Evolutionary conservation across 1,140 invertebrate species (phyloP).

Genomic region (Delia radicum): DNA sequence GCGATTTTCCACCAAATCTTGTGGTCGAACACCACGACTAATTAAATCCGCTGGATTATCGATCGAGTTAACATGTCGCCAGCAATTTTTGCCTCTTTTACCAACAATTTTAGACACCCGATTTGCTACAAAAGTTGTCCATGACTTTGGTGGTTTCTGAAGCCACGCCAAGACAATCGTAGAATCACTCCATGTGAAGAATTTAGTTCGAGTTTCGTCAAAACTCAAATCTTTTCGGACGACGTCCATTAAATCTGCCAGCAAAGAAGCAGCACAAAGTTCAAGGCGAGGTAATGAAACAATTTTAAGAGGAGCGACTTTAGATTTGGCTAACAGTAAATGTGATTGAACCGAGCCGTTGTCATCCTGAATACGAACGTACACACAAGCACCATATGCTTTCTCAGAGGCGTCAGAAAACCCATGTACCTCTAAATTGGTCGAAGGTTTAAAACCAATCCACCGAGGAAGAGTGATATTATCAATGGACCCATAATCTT

Average conservation of each 20-base stretch:
- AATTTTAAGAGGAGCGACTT: background rate
- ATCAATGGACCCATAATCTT: background rate
- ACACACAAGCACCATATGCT: background rate
- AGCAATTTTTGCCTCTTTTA: background rate
- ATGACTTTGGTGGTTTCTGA: background rate
- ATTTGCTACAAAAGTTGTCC: slow-evolving; percentile 17
- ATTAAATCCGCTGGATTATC: background rate
- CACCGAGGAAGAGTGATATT: background rate
- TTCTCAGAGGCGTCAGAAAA: background rate
- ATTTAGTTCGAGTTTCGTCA: background rate
- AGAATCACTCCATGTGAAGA: background rate
- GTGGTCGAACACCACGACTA: background rate
- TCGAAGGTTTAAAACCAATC: background rate
- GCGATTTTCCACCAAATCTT: background rate
- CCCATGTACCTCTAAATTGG: background rate
- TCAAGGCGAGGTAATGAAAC: background rate
- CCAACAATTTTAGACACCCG: background rate
- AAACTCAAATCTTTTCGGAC: background rate
- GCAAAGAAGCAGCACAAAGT: background rate
- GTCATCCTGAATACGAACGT: background rate
- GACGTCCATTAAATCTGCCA: background rate
- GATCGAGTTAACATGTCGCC: background rate
- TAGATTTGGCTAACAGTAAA: slow-evolving; percentile 1
- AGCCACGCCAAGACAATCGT: background rate
- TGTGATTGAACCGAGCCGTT: background rate